phyloP scores from a whole-genome alignment of 1,140 invertebrate genomes.

The Drosophila kikkawai region DNA sequence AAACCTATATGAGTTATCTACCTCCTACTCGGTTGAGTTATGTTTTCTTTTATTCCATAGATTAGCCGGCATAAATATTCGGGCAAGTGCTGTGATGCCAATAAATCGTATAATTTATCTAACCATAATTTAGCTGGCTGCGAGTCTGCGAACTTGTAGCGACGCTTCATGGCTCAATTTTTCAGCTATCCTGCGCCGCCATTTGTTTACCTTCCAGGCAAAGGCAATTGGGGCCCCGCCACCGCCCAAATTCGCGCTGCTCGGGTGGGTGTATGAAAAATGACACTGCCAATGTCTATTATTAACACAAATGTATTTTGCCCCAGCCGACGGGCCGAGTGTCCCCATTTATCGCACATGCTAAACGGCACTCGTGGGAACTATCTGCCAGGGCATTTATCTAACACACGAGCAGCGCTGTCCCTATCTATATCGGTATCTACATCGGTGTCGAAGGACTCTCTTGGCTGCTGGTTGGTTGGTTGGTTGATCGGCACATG shows the following conservation, averaged over 20 bases:
- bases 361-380: slow-evolving; percentile 72
- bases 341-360: slow-evolving; percentile 78
- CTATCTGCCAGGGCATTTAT: slow-evolving; percentile 59
- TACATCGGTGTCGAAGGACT: slow-evolving; percentile 47
- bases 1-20: background rate
- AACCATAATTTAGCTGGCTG: slow-evolving; percentile 39
- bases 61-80: slow-evolving; percentile 42
- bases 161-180: slow-evolving; percentile 29
- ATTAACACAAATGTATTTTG: slow-evolving; percentile 75
- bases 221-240: slow-evolving; percentile 1
- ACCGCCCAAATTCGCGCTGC: no score
- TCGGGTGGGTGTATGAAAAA: slow-evolving; percentile 64
- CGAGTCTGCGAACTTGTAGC: slow-evolving; percentile 17
- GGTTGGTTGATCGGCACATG: slow-evolving; percentile 44
- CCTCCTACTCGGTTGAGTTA: slow-evolving; percentile 17
- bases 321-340: slow-evolving; percentile 39
- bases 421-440: slow-evolving; percentile 12
- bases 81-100: slow-evolving; percentile 44
- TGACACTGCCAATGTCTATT: slow-evolving; percentile 73
- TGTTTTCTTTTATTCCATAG: slow-evolving; percentile 9
- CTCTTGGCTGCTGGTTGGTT: background rate
- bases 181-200: slow-evolving; percentile 28
- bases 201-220: slow-evolving; percentile 40
- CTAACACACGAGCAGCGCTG: slow-evolving; percentile 33
- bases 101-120: slow-evolving; percentile 51